Evolutionary conservation across 1,140 invertebrate genomes (phyloP).

Genomic region (Brachionus angularis): DNA sequence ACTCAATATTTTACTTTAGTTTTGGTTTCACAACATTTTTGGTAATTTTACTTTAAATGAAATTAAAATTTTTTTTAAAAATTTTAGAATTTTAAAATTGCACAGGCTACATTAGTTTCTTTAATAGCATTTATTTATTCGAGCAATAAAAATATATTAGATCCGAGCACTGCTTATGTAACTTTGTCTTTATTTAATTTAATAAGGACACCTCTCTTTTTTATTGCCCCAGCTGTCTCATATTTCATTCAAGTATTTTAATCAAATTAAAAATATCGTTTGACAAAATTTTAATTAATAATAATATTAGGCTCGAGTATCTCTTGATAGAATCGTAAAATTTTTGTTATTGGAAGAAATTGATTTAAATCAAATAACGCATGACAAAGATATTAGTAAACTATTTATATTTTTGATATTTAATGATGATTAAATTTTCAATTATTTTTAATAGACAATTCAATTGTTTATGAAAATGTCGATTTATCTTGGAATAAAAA

Average conservation of each 20-base stretch:
- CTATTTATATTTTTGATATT: too few relatives aligned
- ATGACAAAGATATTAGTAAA: neutral
- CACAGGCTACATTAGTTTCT: conserved; percentile 47
- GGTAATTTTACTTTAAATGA: neutral
- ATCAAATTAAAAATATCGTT: neutral
- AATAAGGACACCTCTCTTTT: conserved; percentile 76
- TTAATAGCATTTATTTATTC: conserved; percentile 59
- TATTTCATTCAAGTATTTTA: conserved; percentile 13
- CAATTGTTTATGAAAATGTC: neutral
- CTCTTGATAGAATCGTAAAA: conserved; percentile 8
- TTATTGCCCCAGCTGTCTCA: conserved; percentile 62
- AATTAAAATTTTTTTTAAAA: neutral
- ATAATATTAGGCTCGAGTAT: neutral
- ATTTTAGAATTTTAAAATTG: neutral
- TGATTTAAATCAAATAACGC: neutral
- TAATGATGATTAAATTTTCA: too few relatives aligned
- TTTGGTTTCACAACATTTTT: conserved; percentile 9
- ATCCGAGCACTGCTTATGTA: conserved; percentile 70
- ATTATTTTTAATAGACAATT: too few relatives aligned
- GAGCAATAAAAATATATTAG: conserved; percentile 48
- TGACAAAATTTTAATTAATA: neutral
- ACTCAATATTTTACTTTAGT: neutral
- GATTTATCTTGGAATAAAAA: conserved; percentile 2
- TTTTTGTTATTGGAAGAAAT: conserved; percentile 35
- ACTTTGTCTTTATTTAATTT: conserved; percentile 96